Conservation (phyloP, 2,888 invertebrate species). For the Euclidia mi region DNA sequence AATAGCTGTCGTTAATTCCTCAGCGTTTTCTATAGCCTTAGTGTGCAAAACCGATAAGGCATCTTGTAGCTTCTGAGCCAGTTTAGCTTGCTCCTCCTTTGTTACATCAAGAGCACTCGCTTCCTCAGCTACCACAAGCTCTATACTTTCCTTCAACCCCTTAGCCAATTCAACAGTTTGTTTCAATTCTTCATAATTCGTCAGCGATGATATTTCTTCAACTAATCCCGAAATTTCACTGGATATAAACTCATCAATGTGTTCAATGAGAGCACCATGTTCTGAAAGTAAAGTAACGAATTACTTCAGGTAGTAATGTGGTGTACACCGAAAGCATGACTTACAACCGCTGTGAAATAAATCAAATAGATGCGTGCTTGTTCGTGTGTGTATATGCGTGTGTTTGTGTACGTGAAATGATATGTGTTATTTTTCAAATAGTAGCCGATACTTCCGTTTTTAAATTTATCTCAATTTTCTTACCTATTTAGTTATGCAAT, state of each 20-base stretch:
- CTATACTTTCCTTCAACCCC: constrained; percentile 49
- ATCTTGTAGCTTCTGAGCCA: constrained; percentile 57
- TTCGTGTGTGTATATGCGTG: neutral
- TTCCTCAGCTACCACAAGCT: constrained; percentile 30
- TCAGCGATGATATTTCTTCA: constrained; percentile 41
- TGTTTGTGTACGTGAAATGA: neutral
- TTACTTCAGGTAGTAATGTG: neutral
- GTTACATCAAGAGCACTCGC: constrained; percentile 18
- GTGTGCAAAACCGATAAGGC: constrained; percentile 58
- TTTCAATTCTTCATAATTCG: constrained; percentile 49
- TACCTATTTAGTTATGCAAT: neutral
- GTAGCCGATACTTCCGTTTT: no score
- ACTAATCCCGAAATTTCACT: constrained; percentile 49
- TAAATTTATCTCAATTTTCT: no score
- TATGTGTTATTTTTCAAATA: no score
- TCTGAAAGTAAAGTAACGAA: constrained; percentile 36
- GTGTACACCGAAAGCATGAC: constrained; percentile 16
- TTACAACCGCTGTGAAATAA: constrained; percentile 8
- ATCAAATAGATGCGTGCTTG: neutral
- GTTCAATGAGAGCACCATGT: constrained; percentile 45
- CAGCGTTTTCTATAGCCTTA: constrained; percentile 56
- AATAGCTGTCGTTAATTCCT: constrained; percentile 44
- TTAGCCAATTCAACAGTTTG: constrained; percentile 35
- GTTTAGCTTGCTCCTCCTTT: constrained; percentile 44
- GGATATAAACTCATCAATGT: constrained; percentile 60